Evolutionary conservation across 2,888 invertebrate genomes (phyloP).

Genomic region (Cryptophagus acutangulus): DNA sequence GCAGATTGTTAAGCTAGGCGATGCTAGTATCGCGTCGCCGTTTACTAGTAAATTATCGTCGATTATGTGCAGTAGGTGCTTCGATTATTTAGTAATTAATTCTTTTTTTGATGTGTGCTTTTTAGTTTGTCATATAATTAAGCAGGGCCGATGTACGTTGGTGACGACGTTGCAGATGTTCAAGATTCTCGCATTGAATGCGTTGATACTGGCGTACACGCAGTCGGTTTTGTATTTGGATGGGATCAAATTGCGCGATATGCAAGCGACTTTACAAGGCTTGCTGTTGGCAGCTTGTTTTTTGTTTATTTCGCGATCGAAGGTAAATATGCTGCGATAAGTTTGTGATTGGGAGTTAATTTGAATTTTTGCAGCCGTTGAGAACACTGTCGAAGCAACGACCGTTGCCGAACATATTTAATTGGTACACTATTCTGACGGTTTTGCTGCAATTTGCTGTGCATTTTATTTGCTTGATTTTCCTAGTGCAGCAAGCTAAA

Average conservation of each 20-base stretch:
- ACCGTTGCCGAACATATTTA: constrained; percentile 97
- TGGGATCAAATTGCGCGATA: constrained; percentile 96
- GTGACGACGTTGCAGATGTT: constrained; percentile 99
- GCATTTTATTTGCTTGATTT: constrained; percentile 88
- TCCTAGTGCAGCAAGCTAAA: constrained; percentile 78
- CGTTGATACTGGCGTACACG: constrained; percentile 94
- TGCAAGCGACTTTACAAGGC: constrained; percentile 96
- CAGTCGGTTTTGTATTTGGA: constrained; percentile 97
- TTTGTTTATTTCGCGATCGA: constrained; percentile 95
- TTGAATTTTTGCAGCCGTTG: constrained; percentile 65
- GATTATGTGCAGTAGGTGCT: constrained; percentile 80
- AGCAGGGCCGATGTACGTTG: constrained; percentile 97
- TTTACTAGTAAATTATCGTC: constrained; percentile 97
- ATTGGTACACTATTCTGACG: constrained; percentile 92
- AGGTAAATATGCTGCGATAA: constrained; percentile 55
- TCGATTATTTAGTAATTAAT: constrained; percentile 8
- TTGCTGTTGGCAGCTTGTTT: constrained; percentile 94
- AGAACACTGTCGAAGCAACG: constrained; percentile 88
- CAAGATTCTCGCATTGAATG: constrained; percentile 97
- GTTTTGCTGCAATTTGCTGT: constrained; percentile 92
- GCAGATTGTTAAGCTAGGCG: constrained; percentile 91
- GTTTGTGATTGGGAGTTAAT: constrained; percentile 10
- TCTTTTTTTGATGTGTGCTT: constrained; percentile 12
- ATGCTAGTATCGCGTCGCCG: constrained; percentile 98
- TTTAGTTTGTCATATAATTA: constrained; percentile 93